Conservation (phyloP, 2,888 invertebrate species). For the Mythimna loreyi region DNA sequence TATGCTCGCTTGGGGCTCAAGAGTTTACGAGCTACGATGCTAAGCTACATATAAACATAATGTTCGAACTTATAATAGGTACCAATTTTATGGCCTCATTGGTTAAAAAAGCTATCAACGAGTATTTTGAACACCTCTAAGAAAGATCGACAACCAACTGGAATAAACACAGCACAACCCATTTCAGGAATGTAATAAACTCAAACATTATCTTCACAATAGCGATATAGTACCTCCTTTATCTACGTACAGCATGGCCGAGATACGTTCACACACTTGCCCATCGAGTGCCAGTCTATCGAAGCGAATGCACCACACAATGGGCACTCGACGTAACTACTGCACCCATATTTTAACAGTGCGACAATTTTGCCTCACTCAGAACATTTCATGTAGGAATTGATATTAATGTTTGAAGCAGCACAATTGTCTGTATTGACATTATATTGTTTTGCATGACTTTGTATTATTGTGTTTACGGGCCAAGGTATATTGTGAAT, state of each 20-base stretch:
- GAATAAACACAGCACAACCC: background rate
- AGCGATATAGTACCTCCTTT: background rate
- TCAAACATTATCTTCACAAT: slow-evolving; percentile 6
- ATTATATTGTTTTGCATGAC: background rate
- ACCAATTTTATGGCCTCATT: too few relatives aligned
- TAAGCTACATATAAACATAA: too few relatives aligned
- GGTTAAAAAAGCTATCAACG: too few relatives aligned
- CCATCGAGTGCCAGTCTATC: slow-evolving; percentile 42
- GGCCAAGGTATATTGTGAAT: background rate
- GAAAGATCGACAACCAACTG: too few relatives aligned
- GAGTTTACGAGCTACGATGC: too few relatives aligned
- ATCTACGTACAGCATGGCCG: slow-evolving; percentile 6
- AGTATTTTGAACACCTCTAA: too few relatives aligned
- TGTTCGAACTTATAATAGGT: too few relatives aligned
- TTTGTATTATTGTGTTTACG: background rate
- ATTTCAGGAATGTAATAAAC: slow-evolving; percentile 14
- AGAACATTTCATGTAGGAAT: slow-evolving; percentile 15
- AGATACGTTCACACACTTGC: slow-evolving; percentile 30
- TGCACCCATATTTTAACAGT: slow-evolving; percentile 44
- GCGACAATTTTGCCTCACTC: slow-evolving; percentile 29
- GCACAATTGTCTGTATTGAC: background rate
- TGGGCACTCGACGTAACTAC: slow-evolving; percentile 31
- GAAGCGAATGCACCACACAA: slow-evolving; percentile 47
- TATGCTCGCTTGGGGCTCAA: too few relatives aligned
- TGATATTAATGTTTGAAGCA: slow-evolving; percentile 7